A percentile compares a stretch with the other conserved stretches of the same genome.
These are phyloP conservation scores for Loxodonta africana DNA, from an alignment of 2,113 vertebrate species.

Conservation along the genomic window DNA sequence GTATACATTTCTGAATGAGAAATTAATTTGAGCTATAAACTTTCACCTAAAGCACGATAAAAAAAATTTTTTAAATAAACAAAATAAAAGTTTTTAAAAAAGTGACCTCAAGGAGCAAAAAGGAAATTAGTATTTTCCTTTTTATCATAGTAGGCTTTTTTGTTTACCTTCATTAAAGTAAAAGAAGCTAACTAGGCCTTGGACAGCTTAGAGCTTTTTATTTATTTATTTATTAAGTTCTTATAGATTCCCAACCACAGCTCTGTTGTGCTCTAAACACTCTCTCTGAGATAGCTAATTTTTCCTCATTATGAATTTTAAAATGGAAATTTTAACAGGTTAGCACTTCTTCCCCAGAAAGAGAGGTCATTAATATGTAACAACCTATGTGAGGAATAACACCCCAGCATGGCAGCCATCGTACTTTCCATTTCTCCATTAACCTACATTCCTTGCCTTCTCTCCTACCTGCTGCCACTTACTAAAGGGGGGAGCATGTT, in stretches of 20 bases:
- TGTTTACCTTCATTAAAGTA: background rate
- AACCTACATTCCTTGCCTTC: background rate
- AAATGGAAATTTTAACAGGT: conserved; percentile 65
- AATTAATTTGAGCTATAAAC: too few species aligned
- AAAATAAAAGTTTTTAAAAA: too few species aligned
- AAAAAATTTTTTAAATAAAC: too few species aligned
- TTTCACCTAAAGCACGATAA: too few species aligned
- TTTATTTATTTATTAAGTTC: background rate
- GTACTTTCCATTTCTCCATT: background rate
- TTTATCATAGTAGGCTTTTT: background rate
- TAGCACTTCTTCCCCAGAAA: conserved; percentile 40
- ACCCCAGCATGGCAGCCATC: background rate
- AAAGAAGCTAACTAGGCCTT: background rate
- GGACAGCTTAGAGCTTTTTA: background rate
- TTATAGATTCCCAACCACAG: background rate
- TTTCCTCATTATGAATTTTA: conserved; percentile 67
- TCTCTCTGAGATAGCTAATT: background rate
- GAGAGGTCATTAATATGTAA: conserved; percentile 49
- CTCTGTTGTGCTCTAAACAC: background rate
- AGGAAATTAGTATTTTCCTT: background rate
- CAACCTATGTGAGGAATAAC: background rate
- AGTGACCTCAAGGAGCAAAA: background rate
- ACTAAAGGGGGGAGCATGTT: too few species aligned
- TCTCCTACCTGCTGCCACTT: background rate
- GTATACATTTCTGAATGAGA: too few species aligned